phyloP scores from a whole-genome alignment of 2,113 vertebrate genomes.

The Empidonax traillii region DNA sequence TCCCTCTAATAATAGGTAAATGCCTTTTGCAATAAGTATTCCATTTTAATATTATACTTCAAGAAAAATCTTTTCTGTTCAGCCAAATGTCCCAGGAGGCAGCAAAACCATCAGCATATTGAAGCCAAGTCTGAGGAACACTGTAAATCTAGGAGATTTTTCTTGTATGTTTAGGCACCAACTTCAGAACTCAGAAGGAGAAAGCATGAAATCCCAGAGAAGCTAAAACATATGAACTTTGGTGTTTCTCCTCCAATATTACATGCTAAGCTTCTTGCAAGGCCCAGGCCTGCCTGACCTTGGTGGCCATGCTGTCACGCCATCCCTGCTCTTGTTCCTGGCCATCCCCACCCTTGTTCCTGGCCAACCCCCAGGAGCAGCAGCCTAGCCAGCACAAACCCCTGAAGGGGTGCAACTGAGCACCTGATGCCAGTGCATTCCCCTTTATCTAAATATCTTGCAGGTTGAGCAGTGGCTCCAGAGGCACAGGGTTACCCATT shows the following conservation, averaged over 20 bases:
- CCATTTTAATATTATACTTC: background rate
- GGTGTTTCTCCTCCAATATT: background rate
- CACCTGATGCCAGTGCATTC: accelerated
- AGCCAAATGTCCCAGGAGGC: background rate
- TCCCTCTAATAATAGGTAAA: background rate
- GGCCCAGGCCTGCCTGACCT: accelerated
- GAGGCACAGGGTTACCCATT: accelerated
- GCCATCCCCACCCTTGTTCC: background rate
- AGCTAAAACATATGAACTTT: background rate
- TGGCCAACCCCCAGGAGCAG: background rate
- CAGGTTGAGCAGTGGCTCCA: accelerated
- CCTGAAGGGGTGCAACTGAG: background rate
- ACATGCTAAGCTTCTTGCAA: background rate
- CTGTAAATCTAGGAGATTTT: background rate
- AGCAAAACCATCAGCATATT: background rate
- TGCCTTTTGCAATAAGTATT: background rate
- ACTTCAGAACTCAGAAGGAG: background rate
- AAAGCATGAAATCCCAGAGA: background rate
- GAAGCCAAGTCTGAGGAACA: background rate
- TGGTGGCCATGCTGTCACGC: accelerated
- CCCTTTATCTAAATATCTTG: background rate
- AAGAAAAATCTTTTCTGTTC: background rate
- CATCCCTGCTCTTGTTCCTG: background rate
- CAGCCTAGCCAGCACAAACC: background rate
- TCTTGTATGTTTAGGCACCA: background rate